A percentile compares a stretch with the other conserved stretches of the same genome.
Conservation (phyloP, 2,888 invertebrate genomes). For the Hyppa rectilinea region DNA sequence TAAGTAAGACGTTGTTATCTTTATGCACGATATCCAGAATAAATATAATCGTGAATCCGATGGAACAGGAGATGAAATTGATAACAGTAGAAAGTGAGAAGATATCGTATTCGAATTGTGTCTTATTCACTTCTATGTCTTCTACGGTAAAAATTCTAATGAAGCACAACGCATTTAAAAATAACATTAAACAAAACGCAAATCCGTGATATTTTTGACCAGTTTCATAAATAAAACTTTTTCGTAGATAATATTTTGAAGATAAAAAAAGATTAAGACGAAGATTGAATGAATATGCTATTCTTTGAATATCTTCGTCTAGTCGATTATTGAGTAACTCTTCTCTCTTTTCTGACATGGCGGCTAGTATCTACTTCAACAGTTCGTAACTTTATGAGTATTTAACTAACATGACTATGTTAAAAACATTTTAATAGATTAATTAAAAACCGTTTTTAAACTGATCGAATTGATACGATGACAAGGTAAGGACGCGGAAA, state of each 20-base stretch:
- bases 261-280: constrained; percentile 17
- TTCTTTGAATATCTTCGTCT: constrained; percentile 1
- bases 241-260: constrained; percentile 19
- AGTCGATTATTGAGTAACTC: neutral
- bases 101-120: constrained; percentile 3
- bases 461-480: neutral
- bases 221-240: constrained; percentile 4
- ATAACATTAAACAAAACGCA: constrained; percentile 16
- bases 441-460: neutral
- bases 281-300: constrained; percentile 19
- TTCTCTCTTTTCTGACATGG: neutral
- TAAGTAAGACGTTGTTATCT: constrained; percentile 31
- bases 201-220: constrained; percentile 12
- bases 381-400: neutral
- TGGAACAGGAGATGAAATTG: neutral
- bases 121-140: neutral
- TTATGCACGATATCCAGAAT: constrained; percentile 18
- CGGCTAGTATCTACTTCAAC: neutral
- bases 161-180: neutral
- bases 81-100: neutral
- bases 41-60: constrained; percentile 3
- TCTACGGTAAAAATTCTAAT: neutral
- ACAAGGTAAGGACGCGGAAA: neutral
- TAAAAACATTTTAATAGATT: neutral
- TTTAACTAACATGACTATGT: neutral